Evolutionary conservation across 2,888 invertebrate species (phyloP).

Genomic region (Netelia virgata): DNA sequence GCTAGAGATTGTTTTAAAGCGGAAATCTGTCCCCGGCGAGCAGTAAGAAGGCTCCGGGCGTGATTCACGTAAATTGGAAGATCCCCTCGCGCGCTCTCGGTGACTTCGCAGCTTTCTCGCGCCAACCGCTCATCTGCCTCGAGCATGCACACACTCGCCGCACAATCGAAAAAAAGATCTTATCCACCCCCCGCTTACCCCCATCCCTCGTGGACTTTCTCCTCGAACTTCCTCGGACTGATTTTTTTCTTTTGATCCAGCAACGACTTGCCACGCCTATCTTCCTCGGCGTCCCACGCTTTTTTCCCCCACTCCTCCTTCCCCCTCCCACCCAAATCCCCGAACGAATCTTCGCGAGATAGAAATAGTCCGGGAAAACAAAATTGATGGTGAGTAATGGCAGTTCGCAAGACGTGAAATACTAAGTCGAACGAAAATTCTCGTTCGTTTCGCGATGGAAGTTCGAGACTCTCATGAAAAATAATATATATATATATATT

Average conservation of each 20-base stretch:
- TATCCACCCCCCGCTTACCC: not conserved
- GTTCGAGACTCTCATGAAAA: too few species aligned
- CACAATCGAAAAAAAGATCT: not conserved
- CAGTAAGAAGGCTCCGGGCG: conserved; percentile 71
- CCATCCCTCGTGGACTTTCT: conserved; percentile 6
- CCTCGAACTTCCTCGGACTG: conserved; percentile 1
- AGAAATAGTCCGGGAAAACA: too few species aligned
- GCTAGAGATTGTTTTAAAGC: conserved; percentile 82
- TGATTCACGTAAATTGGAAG: conserved; percentile 78
- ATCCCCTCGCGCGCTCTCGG: conserved; percentile 66
- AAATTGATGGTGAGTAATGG: too few species aligned
- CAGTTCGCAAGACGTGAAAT: too few species aligned
- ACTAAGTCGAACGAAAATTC: too few species aligned
- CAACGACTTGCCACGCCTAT: conserved; percentile 11
- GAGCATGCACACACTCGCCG: conserved; percentile 50
- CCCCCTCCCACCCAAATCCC: too few species aligned
- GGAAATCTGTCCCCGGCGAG: conserved; percentile 82
- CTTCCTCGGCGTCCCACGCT: conserved; percentile 30
- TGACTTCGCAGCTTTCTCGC: conserved; percentile 66
- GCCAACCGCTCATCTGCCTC: conserved; percentile 41
- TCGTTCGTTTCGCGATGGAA: too few species aligned
- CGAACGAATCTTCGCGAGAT: too few species aligned
- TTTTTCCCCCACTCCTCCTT: conserved; percentile 36
- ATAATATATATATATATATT: too few species aligned
- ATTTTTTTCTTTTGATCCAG: conserved; percentile 16